Evolutionary conservation across 1,140 invertebrate genomes (phyloP).

Genomic region (Wasmannia auropunctata): DNA sequence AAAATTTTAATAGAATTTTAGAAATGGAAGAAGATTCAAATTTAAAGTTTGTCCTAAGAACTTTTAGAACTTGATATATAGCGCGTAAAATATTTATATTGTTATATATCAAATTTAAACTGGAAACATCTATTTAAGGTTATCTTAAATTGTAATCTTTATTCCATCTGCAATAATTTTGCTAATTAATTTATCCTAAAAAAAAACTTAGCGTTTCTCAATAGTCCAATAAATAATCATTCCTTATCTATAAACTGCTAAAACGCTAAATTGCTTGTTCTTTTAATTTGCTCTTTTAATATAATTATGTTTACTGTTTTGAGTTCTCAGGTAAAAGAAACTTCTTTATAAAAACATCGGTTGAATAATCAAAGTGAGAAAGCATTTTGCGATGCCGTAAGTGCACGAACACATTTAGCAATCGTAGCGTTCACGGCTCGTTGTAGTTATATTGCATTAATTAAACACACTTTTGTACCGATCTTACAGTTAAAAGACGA

Average conservation of each 20-base stretch:
- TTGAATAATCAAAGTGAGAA: neutral
- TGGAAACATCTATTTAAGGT: neutral
- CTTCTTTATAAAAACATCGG: neutral
- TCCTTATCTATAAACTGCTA: neutral
- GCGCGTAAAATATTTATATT: neutral
- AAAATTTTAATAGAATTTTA: neutral
- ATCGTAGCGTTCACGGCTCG: neutral
- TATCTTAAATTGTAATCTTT: neutral
- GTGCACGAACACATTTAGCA: neutral
- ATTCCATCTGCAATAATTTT: neutral
- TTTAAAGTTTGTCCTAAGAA: neutral
- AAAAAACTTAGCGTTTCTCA: neutral
- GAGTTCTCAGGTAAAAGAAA: neutral
- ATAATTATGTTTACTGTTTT: neutral
- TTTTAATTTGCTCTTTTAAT: conserved; percentile 17
- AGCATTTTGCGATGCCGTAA: neutral
- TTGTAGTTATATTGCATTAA: conserved; percentile 12
- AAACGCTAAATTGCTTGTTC: neutral
- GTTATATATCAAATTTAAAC: neutral
- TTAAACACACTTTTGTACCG: conserved; percentile 5
- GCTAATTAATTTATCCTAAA: neutral
- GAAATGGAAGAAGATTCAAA: neutral
- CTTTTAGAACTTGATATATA: neutral
- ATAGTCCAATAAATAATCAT: neutral
- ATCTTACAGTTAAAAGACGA: neutral